Base-by-base conservation (phyloP, 2,113 vertebrate genomes). In the Panurus biarmicus region DNA sequence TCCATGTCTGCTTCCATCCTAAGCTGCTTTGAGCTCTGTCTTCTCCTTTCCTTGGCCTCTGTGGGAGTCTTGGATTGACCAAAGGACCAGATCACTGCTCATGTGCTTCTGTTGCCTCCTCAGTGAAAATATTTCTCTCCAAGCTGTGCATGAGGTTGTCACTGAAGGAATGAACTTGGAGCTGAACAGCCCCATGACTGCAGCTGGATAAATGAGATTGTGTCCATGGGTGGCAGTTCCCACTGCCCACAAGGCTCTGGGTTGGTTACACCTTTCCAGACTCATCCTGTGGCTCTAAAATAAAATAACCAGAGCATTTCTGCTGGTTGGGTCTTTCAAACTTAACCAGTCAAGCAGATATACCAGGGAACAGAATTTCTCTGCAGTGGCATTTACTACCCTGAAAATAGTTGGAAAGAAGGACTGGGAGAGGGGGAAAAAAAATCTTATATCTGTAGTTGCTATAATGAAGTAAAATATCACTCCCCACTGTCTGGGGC, bases 391-490 rank as follows among this genome's bases (percentile, higher is more conserved):
- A 22, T 85, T 89, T 40, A 21, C 33, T 36, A 12, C 58, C 29
- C 58, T 60, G 44, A 65, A 86, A 31, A 22, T 9, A n/a, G 21
- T 12, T 16, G 38, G 62, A 21, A 87, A 65, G 20, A 40, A 57
- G 48, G 45, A 20, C 3, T 61, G 29, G 19, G 28, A 29, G 13
- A 14, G 3, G 9, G 6, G 8, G 1, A 0, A 19, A 25, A 48
- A 24, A 20, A 3, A 11, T 87, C 17, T 33, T 56, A 33, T 50
- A 15, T 61, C 33, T 33, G 20, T 50, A 35, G 35, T 14, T 88
- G 56, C 33, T 85, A 0, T 65, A 11, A 1, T 4, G 29, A 60
- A 29, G 73, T 67, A 31, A 91, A 81, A 66, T 47, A 35, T 11
- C 57, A 8, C 53, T 74, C 20, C 65, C 35, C 9, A 23, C 14